Conservation (phyloP, 1,140 invertebrate species). For the Drosophila subpulchrella region DNA sequence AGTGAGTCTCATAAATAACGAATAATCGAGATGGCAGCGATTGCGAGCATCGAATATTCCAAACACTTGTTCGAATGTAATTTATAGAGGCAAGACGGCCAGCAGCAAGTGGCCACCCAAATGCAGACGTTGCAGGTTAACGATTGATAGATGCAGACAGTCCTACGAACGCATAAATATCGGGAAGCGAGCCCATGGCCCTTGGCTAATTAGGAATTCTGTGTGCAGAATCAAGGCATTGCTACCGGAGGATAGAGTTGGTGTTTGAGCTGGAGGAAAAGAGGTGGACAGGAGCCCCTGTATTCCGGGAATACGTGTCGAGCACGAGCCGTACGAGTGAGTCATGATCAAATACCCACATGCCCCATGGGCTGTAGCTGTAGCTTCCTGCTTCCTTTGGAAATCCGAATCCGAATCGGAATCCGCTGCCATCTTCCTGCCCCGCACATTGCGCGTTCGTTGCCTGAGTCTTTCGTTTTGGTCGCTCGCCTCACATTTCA, state of each 20-base stretch:
- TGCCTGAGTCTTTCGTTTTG: slow-evolving; percentile 72
- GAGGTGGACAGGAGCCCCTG: not conserved
- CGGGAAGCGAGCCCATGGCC: slow-evolving; percentile 15
- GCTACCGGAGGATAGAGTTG: slow-evolving; percentile 33
- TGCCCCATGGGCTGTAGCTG: slow-evolving; percentile 41
- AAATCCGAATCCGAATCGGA: not conserved
- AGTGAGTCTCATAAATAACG: slow-evolving; percentile 65
- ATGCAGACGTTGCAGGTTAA: slow-evolving; percentile 49
- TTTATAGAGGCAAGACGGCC: slow-evolving; percentile 72
- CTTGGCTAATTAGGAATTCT: slow-evolving; percentile 72
- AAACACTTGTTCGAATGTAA: slow-evolving; percentile 57
- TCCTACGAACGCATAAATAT: slow-evolving; percentile 71
- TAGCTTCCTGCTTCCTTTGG: slow-evolving; percentile 77
- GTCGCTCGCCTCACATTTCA: slow-evolving; percentile 61
- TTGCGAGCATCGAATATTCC: slow-evolving; percentile 61
- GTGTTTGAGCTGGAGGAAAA: no score
- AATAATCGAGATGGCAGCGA: slow-evolving; percentile 20
- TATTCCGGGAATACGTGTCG: slow-evolving; percentile 36
- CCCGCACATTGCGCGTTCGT: slow-evolving; percentile 1
- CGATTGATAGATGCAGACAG: slow-evolving; percentile 67
- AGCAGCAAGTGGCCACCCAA: slow-evolving; percentile 64
- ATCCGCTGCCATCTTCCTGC: no score
- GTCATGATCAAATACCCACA: slow-evolving; percentile 69
- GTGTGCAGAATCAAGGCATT: slow-evolving; percentile 62
- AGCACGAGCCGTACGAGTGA: slow-evolving; percentile 70